These are phyloP conservation scores for Neotoma lepida DNA, from an alignment of 2,113 vertebrate genomes.

Conservation along the genomic window DNA sequence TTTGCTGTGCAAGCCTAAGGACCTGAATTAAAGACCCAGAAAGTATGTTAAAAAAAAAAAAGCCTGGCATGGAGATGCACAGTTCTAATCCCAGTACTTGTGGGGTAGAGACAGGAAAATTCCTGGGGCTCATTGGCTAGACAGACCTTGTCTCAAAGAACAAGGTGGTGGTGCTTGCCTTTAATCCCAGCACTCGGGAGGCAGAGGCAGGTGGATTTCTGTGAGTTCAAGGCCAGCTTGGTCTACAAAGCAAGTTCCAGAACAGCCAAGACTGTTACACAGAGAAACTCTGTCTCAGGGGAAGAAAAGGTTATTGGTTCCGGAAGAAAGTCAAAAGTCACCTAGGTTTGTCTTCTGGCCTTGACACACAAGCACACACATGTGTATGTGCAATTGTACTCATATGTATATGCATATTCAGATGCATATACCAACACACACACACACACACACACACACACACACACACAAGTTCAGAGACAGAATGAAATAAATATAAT, in stretches of 20 bases:
- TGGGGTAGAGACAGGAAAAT: background rate
- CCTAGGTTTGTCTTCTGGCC: background rate
- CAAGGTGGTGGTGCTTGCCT: background rate
- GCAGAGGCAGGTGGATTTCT: background rate
- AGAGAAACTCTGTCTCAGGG: background rate
- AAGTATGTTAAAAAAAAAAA: background rate
- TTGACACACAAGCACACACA: background rate
- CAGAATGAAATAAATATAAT: background rate
- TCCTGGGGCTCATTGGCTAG: background rate
- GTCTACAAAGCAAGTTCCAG: background rate
- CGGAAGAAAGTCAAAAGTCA: background rate
- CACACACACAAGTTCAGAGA: background rate
- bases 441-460: background rate
- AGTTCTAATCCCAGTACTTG: background rate
- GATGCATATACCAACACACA: background rate
- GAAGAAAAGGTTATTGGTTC: background rate
- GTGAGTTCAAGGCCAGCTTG: no score
- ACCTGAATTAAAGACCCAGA: background rate
- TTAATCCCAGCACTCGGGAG: background rate
- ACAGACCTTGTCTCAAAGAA: background rate
- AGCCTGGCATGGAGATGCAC: background rate
- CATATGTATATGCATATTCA: background rate
- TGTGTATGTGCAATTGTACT: background rate
- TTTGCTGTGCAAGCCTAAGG: background rate
- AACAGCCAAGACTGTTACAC: background rate